Percentiles rank a stretch among this genome's conserved stretches.
These are phyloP conservation scores for Eumaeus atala DNA, from an alignment of 1,140 invertebrate genomes.

Conservation along the genomic window DNA sequence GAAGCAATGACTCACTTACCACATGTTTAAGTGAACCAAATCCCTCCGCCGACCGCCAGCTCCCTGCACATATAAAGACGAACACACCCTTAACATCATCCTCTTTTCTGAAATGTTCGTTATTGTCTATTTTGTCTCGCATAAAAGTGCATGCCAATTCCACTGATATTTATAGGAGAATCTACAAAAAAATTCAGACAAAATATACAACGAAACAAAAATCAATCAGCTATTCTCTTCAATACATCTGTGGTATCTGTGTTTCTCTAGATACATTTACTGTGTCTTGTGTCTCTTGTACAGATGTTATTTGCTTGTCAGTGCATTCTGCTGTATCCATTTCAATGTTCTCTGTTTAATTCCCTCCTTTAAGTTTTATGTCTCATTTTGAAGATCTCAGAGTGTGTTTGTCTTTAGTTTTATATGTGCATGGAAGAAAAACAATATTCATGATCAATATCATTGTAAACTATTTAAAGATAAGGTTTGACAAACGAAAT, in stretches of 20 bases:
- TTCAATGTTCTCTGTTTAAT: constrained; percentile 37
- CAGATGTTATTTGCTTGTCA: constrained; percentile 33
- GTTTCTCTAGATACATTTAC: constrained; percentile 34
- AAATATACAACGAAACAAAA: constrained; percentile 43
- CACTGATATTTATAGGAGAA: constrained; percentile 39
- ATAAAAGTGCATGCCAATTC: constrained; percentile 64
- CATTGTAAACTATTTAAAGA: constrained; percentile 21
- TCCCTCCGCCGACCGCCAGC: constrained; percentile 35
- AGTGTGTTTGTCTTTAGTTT: constrained; percentile 73
- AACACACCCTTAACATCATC: constrained; percentile 56
- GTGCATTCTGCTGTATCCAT: constrained; percentile 30
- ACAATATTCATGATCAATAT: constrained; percentile 44
- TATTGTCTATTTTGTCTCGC: too few species aligned
- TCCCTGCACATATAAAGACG: constrained; percentile 71
- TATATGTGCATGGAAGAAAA: constrained; percentile 74
- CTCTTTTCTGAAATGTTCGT: too few species aligned
- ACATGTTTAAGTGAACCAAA: constrained; percentile 31
- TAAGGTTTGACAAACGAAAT: constrained; percentile 2
- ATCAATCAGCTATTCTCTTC: constrained; percentile 12
- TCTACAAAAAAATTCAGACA: constrained; percentile 48
- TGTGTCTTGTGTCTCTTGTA: constrained; percentile 44
- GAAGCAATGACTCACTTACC: constrained; percentile 35
- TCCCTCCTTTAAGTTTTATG: constrained; percentile 33
- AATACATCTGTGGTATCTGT: constrained; percentile 26
- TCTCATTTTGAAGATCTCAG: constrained; percentile 43